Conservation (phyloP, 2,888 invertebrate species). For the Morpho deidamia region DNA sequence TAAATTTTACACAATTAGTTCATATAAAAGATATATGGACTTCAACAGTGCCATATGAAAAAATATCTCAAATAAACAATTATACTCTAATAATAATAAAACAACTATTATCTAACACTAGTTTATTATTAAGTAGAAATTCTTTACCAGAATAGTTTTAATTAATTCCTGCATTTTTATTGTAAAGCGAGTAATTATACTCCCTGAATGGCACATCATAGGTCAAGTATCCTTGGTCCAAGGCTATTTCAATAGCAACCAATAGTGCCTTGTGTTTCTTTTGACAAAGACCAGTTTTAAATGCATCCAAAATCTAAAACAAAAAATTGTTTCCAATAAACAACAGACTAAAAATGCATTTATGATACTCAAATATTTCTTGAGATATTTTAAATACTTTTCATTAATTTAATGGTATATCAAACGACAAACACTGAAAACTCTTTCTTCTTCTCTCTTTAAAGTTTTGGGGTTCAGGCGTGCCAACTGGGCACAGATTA, state of each 20-base stretch:
- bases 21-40: no score
- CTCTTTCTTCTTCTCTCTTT: no score
- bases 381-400: no score
- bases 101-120: neutral
- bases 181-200: constrained; percentile 90
- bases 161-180: constrained; percentile 32
- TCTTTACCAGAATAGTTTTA: no score
- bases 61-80: neutral
- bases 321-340: neutral
- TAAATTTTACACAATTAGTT: neutral
- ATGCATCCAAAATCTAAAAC: constrained; percentile 77
- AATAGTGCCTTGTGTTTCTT: constrained; percentile 85
- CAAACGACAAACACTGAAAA: no score
- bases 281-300: constrained; percentile 90
- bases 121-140: neutral
- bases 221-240: constrained; percentile 87
- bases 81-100: neutral
- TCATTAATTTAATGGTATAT: no score
- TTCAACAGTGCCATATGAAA: neutral
- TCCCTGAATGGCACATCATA: constrained; percentile 91
- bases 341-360: no score
- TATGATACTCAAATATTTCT: no score
- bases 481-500: no score
- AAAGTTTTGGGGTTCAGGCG: no score
- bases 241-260: constrained; percentile 88